phyloP scores from a whole-genome alignment of 2,888 invertebrate genomes.

The Ditula angustiorana region DNA sequence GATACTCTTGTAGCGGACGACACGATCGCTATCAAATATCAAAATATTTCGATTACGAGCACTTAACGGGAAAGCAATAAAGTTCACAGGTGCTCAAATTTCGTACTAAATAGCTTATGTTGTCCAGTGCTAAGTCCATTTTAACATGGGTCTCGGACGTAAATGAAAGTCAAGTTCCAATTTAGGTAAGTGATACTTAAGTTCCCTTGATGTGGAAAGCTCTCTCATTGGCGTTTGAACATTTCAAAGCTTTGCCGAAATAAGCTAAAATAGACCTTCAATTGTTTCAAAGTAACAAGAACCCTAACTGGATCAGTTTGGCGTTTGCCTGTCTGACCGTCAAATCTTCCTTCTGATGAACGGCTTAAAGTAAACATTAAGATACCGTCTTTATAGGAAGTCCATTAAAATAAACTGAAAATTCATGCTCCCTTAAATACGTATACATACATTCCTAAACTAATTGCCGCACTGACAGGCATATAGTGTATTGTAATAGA shows the following conservation, averaged over 20 bases:
- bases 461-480: no score
- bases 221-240: conserved; percentile 19
- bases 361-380: neutral
- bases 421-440: no score
- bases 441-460: no score
- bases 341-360: neutral
- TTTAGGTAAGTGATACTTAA: conserved; percentile 35
- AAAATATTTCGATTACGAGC: neutral
- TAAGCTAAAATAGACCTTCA: neutral
- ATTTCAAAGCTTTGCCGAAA: conserved; percentile 9
- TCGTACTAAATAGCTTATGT: conserved; percentile 24
- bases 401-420: no score
- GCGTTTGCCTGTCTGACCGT: neutral
- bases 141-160: conserved; percentile 30
- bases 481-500: no score
- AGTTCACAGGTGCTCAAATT: conserved; percentile 34
- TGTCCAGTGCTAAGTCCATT: conserved; percentile 30
- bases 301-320: neutral
- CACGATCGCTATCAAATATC: neutral
- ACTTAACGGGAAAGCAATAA: conserved; percentile 14
- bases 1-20: neutral
- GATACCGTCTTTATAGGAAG: no score
- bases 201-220: conserved; percentile 27
- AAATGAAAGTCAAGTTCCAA: conserved; percentile 32
- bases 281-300: conserved; percentile 5